phyloP scores from a whole-genome alignment of 2,888 invertebrate species.

The Lasioglossum malachurum region DNA sequence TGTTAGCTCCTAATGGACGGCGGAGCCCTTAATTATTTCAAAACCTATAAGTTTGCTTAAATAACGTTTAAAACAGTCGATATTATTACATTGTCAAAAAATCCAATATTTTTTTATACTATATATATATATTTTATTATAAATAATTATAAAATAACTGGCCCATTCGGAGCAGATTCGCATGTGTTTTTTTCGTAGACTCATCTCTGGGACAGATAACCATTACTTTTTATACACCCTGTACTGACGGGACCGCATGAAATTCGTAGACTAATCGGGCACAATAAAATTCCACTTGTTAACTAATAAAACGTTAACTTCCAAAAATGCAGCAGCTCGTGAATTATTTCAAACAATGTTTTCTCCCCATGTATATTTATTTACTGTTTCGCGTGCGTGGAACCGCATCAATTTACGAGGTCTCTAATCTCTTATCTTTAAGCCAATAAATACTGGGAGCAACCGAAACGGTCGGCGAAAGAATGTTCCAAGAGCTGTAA shows the following conservation, averaged over 20 bases:
- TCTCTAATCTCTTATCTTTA: slow-evolving; percentile 36
- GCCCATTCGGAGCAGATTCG: too few species aligned
- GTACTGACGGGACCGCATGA: background rate
- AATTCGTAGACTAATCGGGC: too few species aligned
- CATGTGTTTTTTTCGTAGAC: too few species aligned
- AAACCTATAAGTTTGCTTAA: background rate
- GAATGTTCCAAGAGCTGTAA: slow-evolving; percentile 66
- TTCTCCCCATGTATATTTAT: background rate
- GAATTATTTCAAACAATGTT: background rate
- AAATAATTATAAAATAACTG: too few species aligned
- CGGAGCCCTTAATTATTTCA: background rate
- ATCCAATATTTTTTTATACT: too few species aligned
- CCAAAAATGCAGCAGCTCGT: background rate
- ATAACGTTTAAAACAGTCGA: background rate
- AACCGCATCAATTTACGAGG: slow-evolving; percentile 21
- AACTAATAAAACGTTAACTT: background rate
- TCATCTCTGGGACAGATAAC: too few species aligned
- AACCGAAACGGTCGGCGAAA: slow-evolving; percentile 37
- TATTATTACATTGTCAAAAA: background rate
- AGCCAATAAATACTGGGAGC: slow-evolving; percentile 48
- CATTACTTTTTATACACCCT: too few species aligned
- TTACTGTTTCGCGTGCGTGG: background rate
- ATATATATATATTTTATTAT: too few species aligned
- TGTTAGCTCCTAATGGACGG: background rate
- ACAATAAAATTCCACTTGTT: background rate